phyloP scores from a whole-genome alignment of 1,140 invertebrate genomes.

The Neotoxoptera formosana region DNA sequence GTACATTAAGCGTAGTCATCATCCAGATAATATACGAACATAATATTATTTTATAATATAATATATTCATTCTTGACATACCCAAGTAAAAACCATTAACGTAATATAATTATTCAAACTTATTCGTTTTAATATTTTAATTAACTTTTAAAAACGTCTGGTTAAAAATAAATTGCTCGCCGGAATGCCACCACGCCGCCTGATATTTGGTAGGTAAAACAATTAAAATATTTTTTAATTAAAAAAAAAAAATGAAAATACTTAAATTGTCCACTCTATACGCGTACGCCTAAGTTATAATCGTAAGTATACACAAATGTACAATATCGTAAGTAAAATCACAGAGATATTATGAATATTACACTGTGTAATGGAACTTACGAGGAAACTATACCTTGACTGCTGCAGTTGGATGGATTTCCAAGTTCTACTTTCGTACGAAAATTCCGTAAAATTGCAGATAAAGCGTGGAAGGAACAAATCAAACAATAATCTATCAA shows the following conservation, averaged over 20 bases:
- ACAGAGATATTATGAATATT: not conserved
- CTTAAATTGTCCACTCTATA: not conserved
- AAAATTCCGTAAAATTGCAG: not conserved
- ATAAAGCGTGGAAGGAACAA: not conserved
- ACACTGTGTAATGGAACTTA: not conserved
- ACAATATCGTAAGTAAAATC: not conserved
- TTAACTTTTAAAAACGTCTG: constrained; percentile 24
- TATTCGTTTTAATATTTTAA: constrained; percentile 21
- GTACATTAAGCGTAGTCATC: not conserved
- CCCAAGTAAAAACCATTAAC: not conserved
- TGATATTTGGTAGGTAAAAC: not conserved
- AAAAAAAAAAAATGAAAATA: not conserved
- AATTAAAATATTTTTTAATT: constrained; percentile 21
- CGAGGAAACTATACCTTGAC: not conserved
- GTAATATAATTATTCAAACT: constrained; percentile 21
- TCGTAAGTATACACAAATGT: no score
- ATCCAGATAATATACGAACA: not conserved
- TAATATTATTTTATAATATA: not conserved
- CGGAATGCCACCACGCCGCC: not conserved
- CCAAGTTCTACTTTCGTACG: not conserved
- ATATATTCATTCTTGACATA: constrained; percentile 21
- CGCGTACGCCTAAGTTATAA: not conserved
- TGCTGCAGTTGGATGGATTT: not conserved
- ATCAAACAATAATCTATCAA: not conserved
- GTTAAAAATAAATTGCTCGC: not conserved